These are phyloP conservation scores for Sternotherus odoratus DNA, from an alignment of 2,797 vertebrate species.

Conservation along the genomic window DNA sequence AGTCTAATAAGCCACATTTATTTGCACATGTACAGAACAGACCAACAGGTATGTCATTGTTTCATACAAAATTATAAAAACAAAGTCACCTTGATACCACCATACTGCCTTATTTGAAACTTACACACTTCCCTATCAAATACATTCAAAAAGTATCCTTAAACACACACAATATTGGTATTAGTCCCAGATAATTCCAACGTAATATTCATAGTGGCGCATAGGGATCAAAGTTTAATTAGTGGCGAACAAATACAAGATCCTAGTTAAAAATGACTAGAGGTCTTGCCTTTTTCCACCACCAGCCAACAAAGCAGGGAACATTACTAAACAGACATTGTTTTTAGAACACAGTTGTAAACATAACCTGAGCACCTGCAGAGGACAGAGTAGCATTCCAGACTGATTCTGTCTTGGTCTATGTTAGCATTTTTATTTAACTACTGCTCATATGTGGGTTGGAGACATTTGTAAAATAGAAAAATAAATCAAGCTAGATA, in stretches of 20 bases:
- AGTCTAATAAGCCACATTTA: conserved; percentile 85
- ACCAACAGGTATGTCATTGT: conserved; percentile 73
- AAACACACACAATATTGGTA: conserved; percentile 62
- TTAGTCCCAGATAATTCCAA: conserved; percentile 59
- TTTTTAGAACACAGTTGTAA: conserved; percentile 35
- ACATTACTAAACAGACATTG: conserved; percentile 31
- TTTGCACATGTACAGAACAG: conserved; percentile 84
- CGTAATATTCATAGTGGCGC: conserved; percentile 61
- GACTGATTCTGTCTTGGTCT: conserved; percentile 19
- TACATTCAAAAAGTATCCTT: conserved; percentile 71
- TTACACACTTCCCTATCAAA: conserved; percentile 22
- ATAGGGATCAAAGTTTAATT: conserved; percentile 54
- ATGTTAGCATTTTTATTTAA: conserved; percentile 20
- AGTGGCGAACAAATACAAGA: conserved; percentile 50
- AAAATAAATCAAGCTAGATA: conserved; percentile 15
- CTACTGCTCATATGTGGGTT: conserved; percentile 8
- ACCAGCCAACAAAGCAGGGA: conserved; percentile 56
- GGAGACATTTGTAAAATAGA: conserved; percentile 17
- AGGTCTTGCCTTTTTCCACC: conserved; percentile 14
- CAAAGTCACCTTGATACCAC: conserved; percentile 78
- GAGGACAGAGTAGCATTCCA: conserved; percentile 11
- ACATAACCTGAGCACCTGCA: conserved; percentile 39
- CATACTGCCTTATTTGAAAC: conserved; percentile 48
- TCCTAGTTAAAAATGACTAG: conserved; percentile 36
- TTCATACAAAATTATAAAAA: conserved; percentile 85